Percentiles rank a stretch among this genome's conserved stretches.
These are phyloP conservation scores for Amblyteles armatorius DNA, from an alignment of 2,888 invertebrate species.

Conservation along the genomic window DNA sequence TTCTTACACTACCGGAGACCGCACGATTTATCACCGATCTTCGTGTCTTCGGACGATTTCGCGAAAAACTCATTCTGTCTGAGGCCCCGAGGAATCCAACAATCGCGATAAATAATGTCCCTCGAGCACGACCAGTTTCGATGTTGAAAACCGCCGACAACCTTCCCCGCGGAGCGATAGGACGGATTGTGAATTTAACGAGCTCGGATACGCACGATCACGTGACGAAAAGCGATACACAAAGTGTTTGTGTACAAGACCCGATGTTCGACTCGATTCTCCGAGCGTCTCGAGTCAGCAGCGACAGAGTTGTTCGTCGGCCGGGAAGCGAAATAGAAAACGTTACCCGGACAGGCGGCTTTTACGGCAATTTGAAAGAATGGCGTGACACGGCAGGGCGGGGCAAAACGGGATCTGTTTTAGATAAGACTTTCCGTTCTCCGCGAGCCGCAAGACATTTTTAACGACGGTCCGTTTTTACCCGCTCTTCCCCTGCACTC, in stretches of 20 bases:
- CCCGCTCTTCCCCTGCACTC: background rate
- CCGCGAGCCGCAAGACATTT: background rate
- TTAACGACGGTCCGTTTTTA: background rate
- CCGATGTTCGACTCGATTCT: background rate
- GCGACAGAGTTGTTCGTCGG: background rate
- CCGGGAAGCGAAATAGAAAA: background rate
- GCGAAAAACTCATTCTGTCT: slow-evolving; percentile 56
- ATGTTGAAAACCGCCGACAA: slow-evolving; percentile 10
- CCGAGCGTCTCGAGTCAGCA: background rate
- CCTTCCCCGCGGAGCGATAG: background rate
- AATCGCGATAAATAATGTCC: background rate
- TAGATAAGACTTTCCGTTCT: background rate
- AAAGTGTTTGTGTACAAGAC: background rate
- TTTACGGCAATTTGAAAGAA: background rate
- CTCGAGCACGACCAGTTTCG: background rate
- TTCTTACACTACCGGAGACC: background rate
- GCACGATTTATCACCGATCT: slow-evolving; percentile 28
- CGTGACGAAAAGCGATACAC: background rate
- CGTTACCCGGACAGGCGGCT: background rate
- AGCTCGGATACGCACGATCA: background rate
- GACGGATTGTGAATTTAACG: background rate
- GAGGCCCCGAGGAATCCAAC: background rate
- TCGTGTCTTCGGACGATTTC: slow-evolving; percentile 46
- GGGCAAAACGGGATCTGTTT: background rate
- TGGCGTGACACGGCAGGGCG: background rate